phyloP scores from a whole-genome alignment of 2,113 vertebrate genomes.

The Hemibagrus wyckioides region DNA sequence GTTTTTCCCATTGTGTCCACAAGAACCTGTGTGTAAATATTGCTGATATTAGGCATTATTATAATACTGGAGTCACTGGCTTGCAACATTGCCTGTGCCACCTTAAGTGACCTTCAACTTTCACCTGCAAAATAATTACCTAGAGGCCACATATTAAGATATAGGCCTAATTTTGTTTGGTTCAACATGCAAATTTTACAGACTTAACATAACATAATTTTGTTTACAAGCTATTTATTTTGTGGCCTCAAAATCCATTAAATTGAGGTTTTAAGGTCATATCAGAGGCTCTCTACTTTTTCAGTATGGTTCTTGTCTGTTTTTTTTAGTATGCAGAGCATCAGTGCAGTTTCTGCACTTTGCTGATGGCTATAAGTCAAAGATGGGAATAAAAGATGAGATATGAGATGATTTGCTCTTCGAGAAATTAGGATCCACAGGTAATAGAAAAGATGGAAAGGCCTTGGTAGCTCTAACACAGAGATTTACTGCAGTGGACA shows the following conservation, averaged over 20 bases:
- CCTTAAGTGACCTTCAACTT: background rate
- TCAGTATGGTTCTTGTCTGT: background rate
- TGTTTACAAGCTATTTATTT: background rate
- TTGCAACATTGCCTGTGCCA: background rate
- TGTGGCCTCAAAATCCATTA: background rate
- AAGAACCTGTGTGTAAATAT: background rate
- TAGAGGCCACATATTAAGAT: background rate
- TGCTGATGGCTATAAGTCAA: constrained; percentile 21
- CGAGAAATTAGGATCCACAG: constrained; percentile 19
- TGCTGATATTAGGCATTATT: background rate
- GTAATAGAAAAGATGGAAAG: constrained; percentile 41
- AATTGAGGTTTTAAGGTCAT: background rate
- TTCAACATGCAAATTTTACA: background rate
- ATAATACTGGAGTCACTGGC: background rate
- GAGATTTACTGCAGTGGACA: constrained; percentile 22
- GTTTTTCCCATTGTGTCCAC: background rate
- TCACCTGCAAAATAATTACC: background rate
- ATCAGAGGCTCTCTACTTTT: background rate
- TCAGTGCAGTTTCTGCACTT: constrained; percentile 2
- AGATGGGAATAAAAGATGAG: constrained; percentile 28
- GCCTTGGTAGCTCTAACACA: constrained; percentile 8
- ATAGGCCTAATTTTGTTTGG: background rate
- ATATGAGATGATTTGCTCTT: constrained; percentile 29
- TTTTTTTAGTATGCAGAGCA: constrained; percentile 1
- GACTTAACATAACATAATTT: background rate